These are phyloP conservation scores for Hypocryptadius cinnamomeus DNA, from an alignment of 2,113 vertebrate genomes.

Conservation along the genomic window DNA sequence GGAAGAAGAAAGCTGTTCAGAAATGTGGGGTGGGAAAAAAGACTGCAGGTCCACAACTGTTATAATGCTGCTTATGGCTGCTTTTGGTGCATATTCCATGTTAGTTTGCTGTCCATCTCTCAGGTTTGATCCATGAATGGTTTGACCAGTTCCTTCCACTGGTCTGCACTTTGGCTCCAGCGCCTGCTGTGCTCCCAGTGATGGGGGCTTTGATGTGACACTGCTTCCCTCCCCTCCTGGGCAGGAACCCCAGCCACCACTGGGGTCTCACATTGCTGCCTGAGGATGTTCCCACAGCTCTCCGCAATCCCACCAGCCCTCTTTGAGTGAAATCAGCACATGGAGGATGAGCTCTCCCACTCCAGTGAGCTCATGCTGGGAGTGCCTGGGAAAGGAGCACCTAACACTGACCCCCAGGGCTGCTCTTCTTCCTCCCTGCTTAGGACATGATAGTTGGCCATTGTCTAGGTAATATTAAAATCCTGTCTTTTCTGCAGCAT, in stretches of 20 bases:
- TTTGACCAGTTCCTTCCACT: not conserved
- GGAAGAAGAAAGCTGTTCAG: not conserved
- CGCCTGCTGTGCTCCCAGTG: not conserved
- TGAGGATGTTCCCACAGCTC: fast-evolving
- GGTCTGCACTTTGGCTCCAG: not conserved
- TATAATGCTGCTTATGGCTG: not conserved
- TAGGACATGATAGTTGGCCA: not conserved
- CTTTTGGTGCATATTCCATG: not conserved
- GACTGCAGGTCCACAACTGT: not conserved
- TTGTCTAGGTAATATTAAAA: not conserved
- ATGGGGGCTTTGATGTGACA: conserved; percentile 46
- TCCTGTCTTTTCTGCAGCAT: not conserved
- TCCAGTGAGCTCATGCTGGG: not conserved
- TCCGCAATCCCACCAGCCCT: not conserved
- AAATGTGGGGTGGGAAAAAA: not conserved
- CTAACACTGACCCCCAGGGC: not conserved
- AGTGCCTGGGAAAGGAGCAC: not conserved
- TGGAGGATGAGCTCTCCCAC: not conserved
- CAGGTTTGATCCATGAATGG: not conserved
- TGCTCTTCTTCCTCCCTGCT: not conserved
- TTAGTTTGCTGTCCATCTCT: not conserved
- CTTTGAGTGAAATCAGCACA: conserved; percentile 41
- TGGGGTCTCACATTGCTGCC: not conserved
- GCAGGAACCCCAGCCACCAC: not conserved
- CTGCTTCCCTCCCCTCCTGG: not conserved